phyloP scores from a whole-genome alignment of 1,140 invertebrate genomes.

The Chironomus striatipennis region DNA sequence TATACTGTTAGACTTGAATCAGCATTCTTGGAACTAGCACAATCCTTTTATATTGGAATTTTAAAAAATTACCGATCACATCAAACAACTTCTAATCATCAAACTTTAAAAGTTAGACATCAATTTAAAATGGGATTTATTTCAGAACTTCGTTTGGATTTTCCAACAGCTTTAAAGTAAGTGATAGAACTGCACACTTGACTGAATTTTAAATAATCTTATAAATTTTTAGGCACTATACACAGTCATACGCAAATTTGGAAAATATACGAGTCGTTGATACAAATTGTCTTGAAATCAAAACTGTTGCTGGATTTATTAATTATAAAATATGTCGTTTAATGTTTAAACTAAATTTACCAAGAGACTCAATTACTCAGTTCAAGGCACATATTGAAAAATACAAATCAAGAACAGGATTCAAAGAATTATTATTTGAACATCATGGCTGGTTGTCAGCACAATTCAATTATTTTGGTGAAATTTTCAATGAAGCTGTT shows the following conservation, averaged over 20 bases:
- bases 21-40: conserved; percentile 86
- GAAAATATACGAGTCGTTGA: conserved; percentile 80
- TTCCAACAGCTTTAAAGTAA: conserved; percentile 79
- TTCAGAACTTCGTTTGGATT: conserved; percentile 87
- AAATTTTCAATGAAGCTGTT: conserved; percentile 92
- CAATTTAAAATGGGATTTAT: conserved; percentile 97
- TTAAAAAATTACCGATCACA: conserved; percentile 80
- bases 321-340: conserved; percentile 92
- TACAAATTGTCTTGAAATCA: conserved; percentile 86
- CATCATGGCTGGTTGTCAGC: conserved; percentile 95
- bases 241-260: conserved; percentile 83
- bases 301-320: conserved; percentile 88
- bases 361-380: conserved; percentile 88
- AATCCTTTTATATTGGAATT: conserved; percentile 85
- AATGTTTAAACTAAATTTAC: conserved; percentile 78
- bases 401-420: conserved; percentile 69
- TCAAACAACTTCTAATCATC: conserved; percentile 82
- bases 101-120: conserved; percentile 87
- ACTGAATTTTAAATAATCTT: conserved; percentile 25
- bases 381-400: conserved; percentile 85
- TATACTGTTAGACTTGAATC: conserved; percentile 71
- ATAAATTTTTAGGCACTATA: conserved; percentile 66
- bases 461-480: conserved; percentile 86
- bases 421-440: conserved; percentile 81
- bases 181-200: conserved; percentile 29